Evolutionary conservation across 2,113 vertebrate species (phyloP).

Genomic region (Brachypodius melanocephalos): DNA sequence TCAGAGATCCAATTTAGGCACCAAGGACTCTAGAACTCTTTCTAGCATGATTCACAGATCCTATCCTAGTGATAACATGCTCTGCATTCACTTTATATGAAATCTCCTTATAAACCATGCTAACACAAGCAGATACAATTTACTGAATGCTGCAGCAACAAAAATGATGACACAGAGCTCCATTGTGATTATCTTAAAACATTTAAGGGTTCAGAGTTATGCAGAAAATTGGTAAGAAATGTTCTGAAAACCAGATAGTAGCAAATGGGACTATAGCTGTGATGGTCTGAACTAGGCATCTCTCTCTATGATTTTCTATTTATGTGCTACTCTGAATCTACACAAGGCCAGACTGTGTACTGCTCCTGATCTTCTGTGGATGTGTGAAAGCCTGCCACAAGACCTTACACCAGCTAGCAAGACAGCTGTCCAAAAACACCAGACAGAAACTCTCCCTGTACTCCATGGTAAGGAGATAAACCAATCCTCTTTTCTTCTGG

Average conservation of each 20-base stretch:
- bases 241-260: neutral
- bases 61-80: neutral
- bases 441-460: neutral
- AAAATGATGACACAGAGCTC: neutral
- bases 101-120: neutral
- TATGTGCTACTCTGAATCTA: neutral
- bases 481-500: neutral
- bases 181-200: neutral
- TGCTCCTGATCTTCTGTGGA: neutral
- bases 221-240: neutral
- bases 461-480: neutral
- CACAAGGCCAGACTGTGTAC: neutral
- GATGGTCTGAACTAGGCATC: neutral
- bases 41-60: neutral
- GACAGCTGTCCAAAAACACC: neutral
- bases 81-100: neutral
- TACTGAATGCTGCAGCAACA: neutral
- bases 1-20: neutral
- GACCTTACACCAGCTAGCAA: neutral
- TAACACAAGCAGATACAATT: neutral
- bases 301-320: neutral
- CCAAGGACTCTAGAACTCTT: neutral
- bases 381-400: slow-evolving; percentile 8
- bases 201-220: neutral
- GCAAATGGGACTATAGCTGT: neutral